phyloP scores from a whole-genome alignment of 2,113 vertebrate species.

The Cranoglanis bouderius region DNA sequence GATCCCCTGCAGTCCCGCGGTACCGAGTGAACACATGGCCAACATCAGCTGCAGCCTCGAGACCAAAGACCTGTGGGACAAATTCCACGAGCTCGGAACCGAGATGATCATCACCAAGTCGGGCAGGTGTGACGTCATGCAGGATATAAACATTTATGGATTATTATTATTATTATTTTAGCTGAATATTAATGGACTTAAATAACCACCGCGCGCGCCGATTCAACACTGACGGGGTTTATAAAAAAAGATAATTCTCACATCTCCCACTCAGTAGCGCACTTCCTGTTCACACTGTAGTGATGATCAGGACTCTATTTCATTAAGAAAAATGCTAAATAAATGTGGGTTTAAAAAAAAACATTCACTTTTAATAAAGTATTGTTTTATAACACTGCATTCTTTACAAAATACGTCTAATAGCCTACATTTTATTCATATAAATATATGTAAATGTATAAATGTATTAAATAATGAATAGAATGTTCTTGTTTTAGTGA shows the following conservation, averaged over 20 bases:
- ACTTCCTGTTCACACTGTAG: neutral
- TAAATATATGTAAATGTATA: neutral
- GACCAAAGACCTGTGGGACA: conserved; percentile 99
- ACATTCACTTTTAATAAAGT: no score
- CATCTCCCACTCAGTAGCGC: neutral
- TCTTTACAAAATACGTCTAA: neutral
- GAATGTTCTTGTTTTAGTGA: neutral
- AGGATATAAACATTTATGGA: neutral
- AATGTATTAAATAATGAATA: neutral
- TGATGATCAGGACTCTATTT: neutral
- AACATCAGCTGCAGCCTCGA: conserved; percentile 96
- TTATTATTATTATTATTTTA: neutral
- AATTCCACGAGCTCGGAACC: conserved; percentile 96
- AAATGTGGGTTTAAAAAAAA: neutral
- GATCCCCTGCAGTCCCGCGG: conserved; percentile 88
- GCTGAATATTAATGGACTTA: neutral
- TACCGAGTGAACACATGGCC: conserved; percentile 96
- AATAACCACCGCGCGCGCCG: neutral
- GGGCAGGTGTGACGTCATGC: conserved; percentile 78
- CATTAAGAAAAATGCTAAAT: neutral
- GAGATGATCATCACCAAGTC: conserved; percentile 99
- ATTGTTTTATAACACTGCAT: neutral
- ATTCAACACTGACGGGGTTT: neutral
- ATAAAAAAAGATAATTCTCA: neutral
- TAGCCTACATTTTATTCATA: neutral